Base-by-base conservation (phyloP, 2,888 invertebrate genomes). In the Leucophenga maculata region DNA sequence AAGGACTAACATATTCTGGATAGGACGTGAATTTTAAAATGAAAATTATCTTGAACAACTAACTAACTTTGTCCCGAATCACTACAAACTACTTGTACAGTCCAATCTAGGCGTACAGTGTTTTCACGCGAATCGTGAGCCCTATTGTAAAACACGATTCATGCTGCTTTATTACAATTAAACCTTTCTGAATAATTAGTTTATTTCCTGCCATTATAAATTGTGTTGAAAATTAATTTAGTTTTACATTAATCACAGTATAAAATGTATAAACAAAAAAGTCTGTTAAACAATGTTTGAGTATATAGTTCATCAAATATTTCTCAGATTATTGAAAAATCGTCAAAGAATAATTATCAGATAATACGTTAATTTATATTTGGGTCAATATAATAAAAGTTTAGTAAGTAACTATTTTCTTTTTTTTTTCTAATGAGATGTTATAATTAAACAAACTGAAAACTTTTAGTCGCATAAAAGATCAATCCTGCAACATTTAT, bases 51-150 rank as follows among this genome's bases (percentile, higher is more conserved):
- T 84, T 22, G 77, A 82, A 20, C 84, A 86, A 73, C 86, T 91
- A 77, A 85, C 90, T 39, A 77, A 82, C 0, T 92, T 93, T 87
- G 88, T 90, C 1, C 87, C 90, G 0, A 81, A 84, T 55, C 90
- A 93, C 85, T 84, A 88, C 26, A 88, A 90, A 48, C 90, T 91
- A 66, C 89, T 95, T 67, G 91, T 91, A 0, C 92, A 92, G 14
- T 90, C 93, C 0, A 91, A 91, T 67, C 89, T 94, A 68, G 90
- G 92, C 0, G 91, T 94, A 9, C 39, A 59, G 3, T 72, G n/a
- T n/a, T n/a, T n/a, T 77, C n/a, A 26, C 16, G 11, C 14, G 44
- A 1, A 20, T 13, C 75, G 0, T 6, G 22, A 6, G 31, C 67
- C 6, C 22, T 68, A 52, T 26, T 71, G 6, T 32, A 39, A 22